Base-by-base conservation (phyloP, 2,113 vertebrate genomes). In the Ammodytes dubius region DNA sequence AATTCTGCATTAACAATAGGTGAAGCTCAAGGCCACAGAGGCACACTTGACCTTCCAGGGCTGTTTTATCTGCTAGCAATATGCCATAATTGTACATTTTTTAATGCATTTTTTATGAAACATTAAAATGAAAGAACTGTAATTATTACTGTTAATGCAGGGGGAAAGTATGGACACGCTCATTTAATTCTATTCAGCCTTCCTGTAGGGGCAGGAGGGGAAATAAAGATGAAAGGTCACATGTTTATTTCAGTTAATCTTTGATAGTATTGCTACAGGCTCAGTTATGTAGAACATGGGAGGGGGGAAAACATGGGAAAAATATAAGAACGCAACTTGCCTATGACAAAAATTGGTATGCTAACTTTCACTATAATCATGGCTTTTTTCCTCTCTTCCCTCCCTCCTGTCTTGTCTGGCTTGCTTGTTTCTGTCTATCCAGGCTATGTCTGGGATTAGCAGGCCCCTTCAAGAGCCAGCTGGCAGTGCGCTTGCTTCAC, bases 401-500 rank as follows among this genome's bases (percentile, higher is more conserved):
- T n/a, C 7, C 10, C 6, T 4, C 42, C 13, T 71, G 65, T 52
- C 70, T 79, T 81, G 63, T 79, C 73, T 77, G 58, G 27, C 27
- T 27, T 27, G 27, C 27, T 27, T 27, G 27, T 27, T 27, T 27
- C 27, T 27, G 27, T 27, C 27, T 27, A 27, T 78, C 79, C 85
- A 99, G 98, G 92, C 94, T 95, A 17, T 96, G 93, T 91, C 82
- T 95, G 93, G 94, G 96, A 74, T 94, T 97, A 74, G 90, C 96
- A 7, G 94, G 95, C 0, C 93, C 84, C 13, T 96, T 99, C 87
- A 93, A 95, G 91, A 97, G 97, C 2, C 97, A 98, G 86, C 91
- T 99, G 87, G 95, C 97, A 17, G 70, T 96, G 85, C 94, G 95
- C 35, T 94, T 99, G 85, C 96, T 99, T 6, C 96, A 96, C 64